phyloP scores from a whole-genome alignment of 1,140 invertebrate species.

The Brachionus calyciflorus region DNA sequence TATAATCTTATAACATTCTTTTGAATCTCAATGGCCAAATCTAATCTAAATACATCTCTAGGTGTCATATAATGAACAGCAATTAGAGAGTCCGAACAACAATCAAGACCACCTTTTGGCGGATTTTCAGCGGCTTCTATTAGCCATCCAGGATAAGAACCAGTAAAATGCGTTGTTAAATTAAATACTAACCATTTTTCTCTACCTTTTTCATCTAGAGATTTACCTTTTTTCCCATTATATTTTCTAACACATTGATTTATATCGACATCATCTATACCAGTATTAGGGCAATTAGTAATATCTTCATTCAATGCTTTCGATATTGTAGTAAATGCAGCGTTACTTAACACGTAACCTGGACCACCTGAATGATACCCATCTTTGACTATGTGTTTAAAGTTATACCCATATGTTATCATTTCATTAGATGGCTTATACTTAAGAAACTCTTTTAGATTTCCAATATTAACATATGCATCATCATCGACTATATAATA shows the following conservation, averaged over 20 bases:
- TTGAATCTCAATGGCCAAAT: not conserved
- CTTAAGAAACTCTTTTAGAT: constrained; percentile 58
- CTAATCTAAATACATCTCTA: constrained; percentile 1
- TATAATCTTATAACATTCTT: constrained; percentile 10
- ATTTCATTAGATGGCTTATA: constrained; percentile 49
- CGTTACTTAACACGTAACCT: constrained; percentile 55
- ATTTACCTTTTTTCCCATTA: not conserved
- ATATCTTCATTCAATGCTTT: not conserved
- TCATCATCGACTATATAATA: constrained; percentile 92
- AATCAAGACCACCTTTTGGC: not conserved
- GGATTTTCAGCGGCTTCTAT: not conserved
- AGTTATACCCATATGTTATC: constrained; percentile 47
- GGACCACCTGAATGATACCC: constrained; percentile 49
- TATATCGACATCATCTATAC: constrained; percentile 20
- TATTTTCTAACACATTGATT: constrained; percentile 14
- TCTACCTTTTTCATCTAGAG: not conserved
- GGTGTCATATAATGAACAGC: constrained; percentile 2
- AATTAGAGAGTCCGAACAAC: not conserved
- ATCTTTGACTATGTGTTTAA: not conserved
- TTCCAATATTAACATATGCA: constrained; percentile 70
- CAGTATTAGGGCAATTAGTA: not conserved
- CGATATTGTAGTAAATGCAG: not conserved
- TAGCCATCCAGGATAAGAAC: not conserved
- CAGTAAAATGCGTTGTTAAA: not conserved
- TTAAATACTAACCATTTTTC: constrained; percentile 19